Base-by-base conservation (phyloP, 2,888 invertebrate species). In the Autographa pulchrina region DNA sequence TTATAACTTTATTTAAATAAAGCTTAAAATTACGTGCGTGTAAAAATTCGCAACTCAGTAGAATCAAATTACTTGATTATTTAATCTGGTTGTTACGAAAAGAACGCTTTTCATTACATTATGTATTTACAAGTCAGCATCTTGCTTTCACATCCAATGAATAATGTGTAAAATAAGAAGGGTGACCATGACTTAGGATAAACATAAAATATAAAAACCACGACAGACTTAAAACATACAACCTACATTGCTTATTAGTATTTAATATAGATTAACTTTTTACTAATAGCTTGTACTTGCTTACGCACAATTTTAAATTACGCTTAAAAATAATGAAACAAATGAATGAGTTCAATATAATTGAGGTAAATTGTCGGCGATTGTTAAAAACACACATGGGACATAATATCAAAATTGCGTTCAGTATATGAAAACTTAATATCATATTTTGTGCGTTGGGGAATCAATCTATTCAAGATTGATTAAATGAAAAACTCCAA, bases 81-180 rank as follows among this genome's bases (percentile, higher is more conserved):
- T 84, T 70, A 77, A 68, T 84, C 80, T 82, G 74, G 70, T 73
- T 65, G 75, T 80, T 81, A 85, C 73, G 78, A 83, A 78, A 61
- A 71, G 81, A 88, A 78, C 82, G 86, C 85, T 88, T 90, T 90
- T 86, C 89, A 89, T 91, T 89, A 87, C 83, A 78, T 89, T 87
- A 89, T 89, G 89, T 89, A 91, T 91, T 90, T 89, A 90, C 86
- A 89, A 89, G 87, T 88, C 89, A 88, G 87, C 90, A 88, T 87
- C 88, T 89, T 88, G 86, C 88, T 86, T 87, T 86, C 81, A 82
- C 84, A 82, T 68, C 79, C 79, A 70, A 83, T 86, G 87, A 84
- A 85, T 84, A 80, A 84, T 85, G 84, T 82, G 85, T 80, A 86
- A 88, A 88, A 86, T 85, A 85, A 77, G 82, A 73, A 73, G 78